A percentile compares a stretch with the other conserved stretches of the same genome.
Conservation (phyloP, 2,113 vertebrate genomes). For the Rhipidura dahli region DNA sequence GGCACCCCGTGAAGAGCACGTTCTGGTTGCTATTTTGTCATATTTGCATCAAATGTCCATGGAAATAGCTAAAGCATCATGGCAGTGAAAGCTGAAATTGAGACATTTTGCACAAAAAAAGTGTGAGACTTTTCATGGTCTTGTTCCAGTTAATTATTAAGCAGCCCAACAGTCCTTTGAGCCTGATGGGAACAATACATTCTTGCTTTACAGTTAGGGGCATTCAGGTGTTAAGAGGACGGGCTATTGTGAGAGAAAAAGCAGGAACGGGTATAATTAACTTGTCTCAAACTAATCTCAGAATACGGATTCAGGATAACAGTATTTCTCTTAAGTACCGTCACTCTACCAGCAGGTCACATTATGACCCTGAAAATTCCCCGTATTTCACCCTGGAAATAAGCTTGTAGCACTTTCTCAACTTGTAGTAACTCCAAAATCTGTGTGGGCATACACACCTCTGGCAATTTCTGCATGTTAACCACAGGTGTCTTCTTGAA, state of each 20-base stretch:
- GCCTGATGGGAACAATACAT: neutral
- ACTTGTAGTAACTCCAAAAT: neutral
- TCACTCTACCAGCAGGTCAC: neutral
- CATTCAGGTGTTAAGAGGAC: neutral
- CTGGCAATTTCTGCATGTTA: neutral
- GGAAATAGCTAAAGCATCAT: neutral
- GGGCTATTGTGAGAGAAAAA: neutral
- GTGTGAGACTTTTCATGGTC: neutral
- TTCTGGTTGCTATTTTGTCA: neutral
- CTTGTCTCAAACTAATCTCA: neutral
- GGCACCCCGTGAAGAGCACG: neutral
- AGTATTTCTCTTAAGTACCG: neutral
- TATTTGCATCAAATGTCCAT: neutral
- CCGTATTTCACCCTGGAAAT: neutral
- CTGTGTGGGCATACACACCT: rapidly evolving
- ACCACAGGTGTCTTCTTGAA: rapidly evolving
- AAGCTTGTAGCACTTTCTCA: neutral
- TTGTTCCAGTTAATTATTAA: neutral
- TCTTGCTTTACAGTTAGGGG: neutral
- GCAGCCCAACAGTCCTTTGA: neutral
- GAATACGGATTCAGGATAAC: neutral
- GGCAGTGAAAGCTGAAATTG: neutral
- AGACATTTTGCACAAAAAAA: neutral
- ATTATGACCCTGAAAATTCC: neutral
- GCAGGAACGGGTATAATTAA: neutral